A percentile compares a stretch with the other conserved stretches of the same genome.
Evolutionary conservation across 2,113 vertebrate species (phyloP).

Genomic region (Argyrosomus japonicus): DNA sequence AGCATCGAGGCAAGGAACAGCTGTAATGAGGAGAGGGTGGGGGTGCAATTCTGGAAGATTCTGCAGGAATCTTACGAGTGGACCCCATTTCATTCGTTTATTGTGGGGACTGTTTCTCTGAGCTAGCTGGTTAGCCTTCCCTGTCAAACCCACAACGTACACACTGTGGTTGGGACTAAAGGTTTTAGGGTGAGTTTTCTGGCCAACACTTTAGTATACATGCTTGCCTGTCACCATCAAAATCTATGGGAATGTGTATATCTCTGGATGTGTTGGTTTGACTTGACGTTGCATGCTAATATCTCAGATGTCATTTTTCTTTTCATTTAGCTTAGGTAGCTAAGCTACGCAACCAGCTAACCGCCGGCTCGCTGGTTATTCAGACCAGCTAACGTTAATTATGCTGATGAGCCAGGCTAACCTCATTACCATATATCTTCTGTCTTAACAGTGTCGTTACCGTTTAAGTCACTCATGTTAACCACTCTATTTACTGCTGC

Average conservation of each 20-base stretch:
- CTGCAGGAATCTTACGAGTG: slow-evolving; percentile 73
- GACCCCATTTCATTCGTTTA: slow-evolving; percentile 75
- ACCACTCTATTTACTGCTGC: neutral
- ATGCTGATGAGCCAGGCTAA: neutral
- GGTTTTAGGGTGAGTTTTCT: slow-evolving; percentile 75
- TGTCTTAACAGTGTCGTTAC: neutral
- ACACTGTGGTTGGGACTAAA: slow-evolving; percentile 58
- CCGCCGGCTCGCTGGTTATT: neutral
- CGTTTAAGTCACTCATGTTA: neutral
- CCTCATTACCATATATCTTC: rapidly evolving
- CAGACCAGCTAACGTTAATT: neutral
- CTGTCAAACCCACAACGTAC: slow-evolving; percentile 55
- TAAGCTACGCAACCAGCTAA: slow-evolving; percentile 44
- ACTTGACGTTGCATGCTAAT: slow-evolving; percentile 58
- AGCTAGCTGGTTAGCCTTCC: slow-evolving; percentile 58
- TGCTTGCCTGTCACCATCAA: slow-evolving; percentile 15
- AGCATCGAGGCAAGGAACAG: slow-evolving; percentile 42
- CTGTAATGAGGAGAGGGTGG: slow-evolving; percentile 70
- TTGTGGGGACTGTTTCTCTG: slow-evolving; percentile 60
- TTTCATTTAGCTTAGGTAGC: slow-evolving; percentile 25
- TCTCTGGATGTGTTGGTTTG: slow-evolving; percentile 18
- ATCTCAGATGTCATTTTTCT: slow-evolving; percentile 43
- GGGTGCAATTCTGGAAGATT: slow-evolving; percentile 81
- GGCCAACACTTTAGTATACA: slow-evolving; percentile 17
- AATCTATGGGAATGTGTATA: neutral